These are phyloP conservation scores for roundworm (Caenorhabditis elegans) DNA, from an alignment of 1,140 invertebrate genomes.

Conservation along the genomic window WBcel235 BX284602.5:11866501-11867000, in stretches of 20 bases:
- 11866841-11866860: neutral
- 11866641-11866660: neutral
- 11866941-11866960: neutral
- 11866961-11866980: neutral
- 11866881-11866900: slow-evolving; percentile 10
- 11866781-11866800: neutral
- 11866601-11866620: slow-evolving; percentile 16
- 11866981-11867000: neutral
- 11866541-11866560: slow-evolving; percentile 36
- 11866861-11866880: neutral
- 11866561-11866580: slow-evolving; percentile 27
- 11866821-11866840: slow-evolving; percentile 19
- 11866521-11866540: slow-evolving; percentile 18
- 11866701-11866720: neutral
- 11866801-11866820: neutral
- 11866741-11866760: neutral
- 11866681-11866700: too few relatives aligned
- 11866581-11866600: neutral
- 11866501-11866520: too few relatives aligned
- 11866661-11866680: neutral
- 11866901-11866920: slow-evolving; percentile 24
- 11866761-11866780: neutral
- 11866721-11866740: slow-evolving; percentile 16
- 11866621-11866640: slow-evolving; percentile 34
- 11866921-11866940: slow-evolving; percentile 32